Evolutionary conservation across 2,113 vertebrate species (phyloP).

Genomic region (Apistogramma diplotaenia): DNA sequence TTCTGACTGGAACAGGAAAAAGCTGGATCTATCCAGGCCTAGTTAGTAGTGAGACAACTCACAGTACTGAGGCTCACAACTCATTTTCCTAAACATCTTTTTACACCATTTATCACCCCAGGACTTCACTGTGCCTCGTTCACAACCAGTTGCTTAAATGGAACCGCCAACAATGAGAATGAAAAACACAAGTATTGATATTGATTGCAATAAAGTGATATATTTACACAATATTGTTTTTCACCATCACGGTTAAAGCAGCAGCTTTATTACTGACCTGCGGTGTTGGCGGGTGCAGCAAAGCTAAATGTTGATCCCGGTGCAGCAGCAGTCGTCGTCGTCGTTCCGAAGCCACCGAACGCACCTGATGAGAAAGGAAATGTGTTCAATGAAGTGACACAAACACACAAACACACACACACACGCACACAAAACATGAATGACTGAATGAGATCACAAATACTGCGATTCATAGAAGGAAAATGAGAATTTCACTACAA

Average conservation of each 20-base stretch:
- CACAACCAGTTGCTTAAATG: too few relatives aligned
- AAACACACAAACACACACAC: not conserved
- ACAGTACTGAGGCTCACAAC: too few relatives aligned
- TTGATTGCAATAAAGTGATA: too few relatives aligned
- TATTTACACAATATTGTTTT: too few relatives aligned
- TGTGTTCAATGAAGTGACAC: not conserved
- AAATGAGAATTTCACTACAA: not conserved
- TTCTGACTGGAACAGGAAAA: too few relatives aligned
- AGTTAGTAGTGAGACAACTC: too few relatives aligned
- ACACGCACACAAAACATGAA: not conserved
- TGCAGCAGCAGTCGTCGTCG: slow-evolving; percentile 78
- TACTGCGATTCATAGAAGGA: not conserved
- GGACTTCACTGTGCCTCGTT: too few relatives aligned
- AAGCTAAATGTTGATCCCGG: slow-evolving; percentile 88
- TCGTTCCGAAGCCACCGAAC: slow-evolving; percentile 90
- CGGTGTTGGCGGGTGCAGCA: slow-evolving; percentile 84
- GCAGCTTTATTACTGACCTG: slow-evolving; percentile 68
- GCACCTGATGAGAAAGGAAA: slow-evolving; percentile 76
- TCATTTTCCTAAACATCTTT: too few relatives aligned
- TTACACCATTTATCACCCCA: too few relatives aligned
- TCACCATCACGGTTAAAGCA: not conserved
- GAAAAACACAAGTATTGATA: too few relatives aligned
- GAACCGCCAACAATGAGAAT: too few relatives aligned
- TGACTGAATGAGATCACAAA: not conserved
- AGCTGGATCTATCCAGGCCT: too few relatives aligned